Evolutionary conservation across 2,888 invertebrate genomes (phyloP), one percentile per base, ranked within the genome.

Genomic region (Barypeithes pellucidus): DNA sequence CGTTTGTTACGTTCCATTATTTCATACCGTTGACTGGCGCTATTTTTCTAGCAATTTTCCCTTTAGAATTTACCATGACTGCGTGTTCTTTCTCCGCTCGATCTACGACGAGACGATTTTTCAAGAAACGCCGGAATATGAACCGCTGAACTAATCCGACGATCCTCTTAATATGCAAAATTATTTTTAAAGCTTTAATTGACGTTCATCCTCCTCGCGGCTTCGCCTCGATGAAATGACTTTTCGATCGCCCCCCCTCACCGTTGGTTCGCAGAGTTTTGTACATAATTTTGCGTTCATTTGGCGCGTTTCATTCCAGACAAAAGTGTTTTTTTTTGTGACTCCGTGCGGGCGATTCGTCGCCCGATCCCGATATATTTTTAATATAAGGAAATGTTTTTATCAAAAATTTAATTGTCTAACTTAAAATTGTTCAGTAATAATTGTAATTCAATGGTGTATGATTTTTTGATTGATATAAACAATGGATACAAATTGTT

Each of bases 401-500:
- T 80, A 78, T 77, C 77, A 80, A 77, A 43, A 69, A 72, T 33
- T 66, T 79, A 79, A 80, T 82, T 80, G 81, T 82, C 82, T 67
- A 82, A 80, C 81, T 82, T 82, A 83, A 78, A 81, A 79, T 73
- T 73, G 75, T 75, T 75, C 72, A 61, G 66, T 75, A 81, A 57
- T 57, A 57, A 79, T 84, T 85, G 85, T 85, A 85, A 84, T 70
- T 75, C 82, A 83, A 82, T 85, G 83, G 83, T 85, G 85, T 85
- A 85, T 84, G 84, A 83, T 84, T 84, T n/a, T 81, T 83, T 83
- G 85, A 84, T 84, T 84, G 85, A 84, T 82, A 84, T 84, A 84
- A 85, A 85, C 82, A 82, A 84, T 85, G 85, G 84, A 86, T 85
- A 85, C 84, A 85, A 83, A 84, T 85, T 85, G 84, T 86, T 85